These are phyloP conservation scores for Cabera pusaria DNA, from an alignment of 2,888 invertebrate species.

Conservation along the genomic window DNA sequence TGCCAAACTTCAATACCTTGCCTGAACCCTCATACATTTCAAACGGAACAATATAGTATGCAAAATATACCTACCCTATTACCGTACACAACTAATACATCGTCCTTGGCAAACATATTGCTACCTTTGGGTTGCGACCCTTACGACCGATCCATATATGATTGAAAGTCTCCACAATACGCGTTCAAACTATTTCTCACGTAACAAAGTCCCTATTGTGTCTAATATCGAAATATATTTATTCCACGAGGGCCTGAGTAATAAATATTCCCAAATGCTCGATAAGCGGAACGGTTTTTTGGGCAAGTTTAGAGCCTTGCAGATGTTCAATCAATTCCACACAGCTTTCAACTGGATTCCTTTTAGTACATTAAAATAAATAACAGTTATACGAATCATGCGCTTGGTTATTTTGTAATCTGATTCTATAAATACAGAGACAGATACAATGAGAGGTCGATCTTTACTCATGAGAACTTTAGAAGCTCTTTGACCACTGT, in stretches of 20 bases:
- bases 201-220: constrained; percentile 33
- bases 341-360: too few relatives aligned
- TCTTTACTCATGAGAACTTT: too few relatives aligned
- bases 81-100: constrained; percentile 19
- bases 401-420: too few relatives aligned
- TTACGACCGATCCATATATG: constrained; percentile 21
- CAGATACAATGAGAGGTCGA: too few relatives aligned
- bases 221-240: constrained; percentile 29
- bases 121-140: constrained; percentile 16
- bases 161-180: constrained; percentile 29
- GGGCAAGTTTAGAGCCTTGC: constrained; percentile 9
- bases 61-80: constrained; percentile 15
- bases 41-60: constrained; percentile 8
- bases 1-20: constrained; percentile 8
- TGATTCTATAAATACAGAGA: too few relatives aligned
- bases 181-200: constrained; percentile 31
- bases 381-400: too few relatives aligned
- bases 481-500: too few relatives aligned
- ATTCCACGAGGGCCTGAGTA: constrained; percentile 23
- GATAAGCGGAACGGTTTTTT: constrained; percentile 26
- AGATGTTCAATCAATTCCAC: too few relatives aligned
- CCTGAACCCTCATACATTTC: constrained; percentile 7
- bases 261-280: constrained; percentile 31
- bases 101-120: constrained; percentile 21
- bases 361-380: too few relatives aligned